phyloP scores from a whole-genome alignment of 2,888 invertebrate genomes.

The Hemicrepidius hirtus region DNA sequence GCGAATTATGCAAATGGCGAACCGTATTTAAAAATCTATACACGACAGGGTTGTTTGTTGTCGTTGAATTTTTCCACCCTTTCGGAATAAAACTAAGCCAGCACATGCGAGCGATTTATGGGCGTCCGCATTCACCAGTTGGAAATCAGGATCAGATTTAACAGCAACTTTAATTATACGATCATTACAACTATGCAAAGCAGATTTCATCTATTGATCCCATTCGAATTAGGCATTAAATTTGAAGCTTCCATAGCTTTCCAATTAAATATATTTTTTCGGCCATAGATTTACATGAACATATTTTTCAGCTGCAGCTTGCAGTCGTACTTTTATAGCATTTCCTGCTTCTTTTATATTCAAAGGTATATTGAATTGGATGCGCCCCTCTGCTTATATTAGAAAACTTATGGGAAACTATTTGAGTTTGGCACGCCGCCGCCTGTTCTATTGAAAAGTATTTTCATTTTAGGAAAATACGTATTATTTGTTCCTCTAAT shows the following conservation, averaged over 20 bases:
- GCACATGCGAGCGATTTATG: constrained; percentile 35
- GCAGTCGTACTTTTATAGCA: background rate
- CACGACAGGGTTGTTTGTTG: constrained; percentile 33
- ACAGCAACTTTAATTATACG: constrained; percentile 35
- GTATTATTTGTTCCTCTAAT: constrained; percentile 2
- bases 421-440: constrained; percentile 7
- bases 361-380: constrained; percentile 18
- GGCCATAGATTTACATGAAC: background rate
- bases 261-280: no score
- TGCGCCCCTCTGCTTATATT: constrained; percentile 4
- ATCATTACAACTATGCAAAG: constrained; percentile 9
- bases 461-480: constrained; percentile 13
- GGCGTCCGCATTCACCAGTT: constrained; percentile 23
- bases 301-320: background rate
- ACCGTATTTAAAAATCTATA: constrained; percentile 34
- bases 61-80: constrained; percentile 38
- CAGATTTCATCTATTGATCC: background rate
- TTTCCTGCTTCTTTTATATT: constrained; percentile 11
- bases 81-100: constrained; percentile 34
- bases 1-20: constrained; percentile 32
- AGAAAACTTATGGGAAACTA: constrained; percentile 28
- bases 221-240: no score
- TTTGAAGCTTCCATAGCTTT: no score
- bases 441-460: background rate
- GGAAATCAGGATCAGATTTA: constrained; percentile 31